These are phyloP conservation scores for Merodon equestris DNA, from an alignment of 2,888 invertebrate genomes.

Conservation along the genomic window DNA sequence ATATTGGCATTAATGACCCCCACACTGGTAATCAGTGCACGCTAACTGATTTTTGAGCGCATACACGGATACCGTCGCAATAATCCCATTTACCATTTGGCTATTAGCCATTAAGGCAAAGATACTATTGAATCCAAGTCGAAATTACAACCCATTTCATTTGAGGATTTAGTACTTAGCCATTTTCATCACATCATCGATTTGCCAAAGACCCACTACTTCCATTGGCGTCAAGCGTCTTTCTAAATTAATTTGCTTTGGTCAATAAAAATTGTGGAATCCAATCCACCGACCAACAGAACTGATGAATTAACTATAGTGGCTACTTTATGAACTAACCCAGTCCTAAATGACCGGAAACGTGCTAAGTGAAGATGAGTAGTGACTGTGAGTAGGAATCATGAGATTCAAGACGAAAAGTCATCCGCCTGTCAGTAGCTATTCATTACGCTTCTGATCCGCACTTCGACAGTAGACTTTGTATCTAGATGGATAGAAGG, in stretches of 20 bases:
- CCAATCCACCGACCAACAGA: not conserved
- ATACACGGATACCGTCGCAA: too few species aligned
- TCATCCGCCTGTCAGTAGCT: constrained; percentile 46
- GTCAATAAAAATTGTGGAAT: constrained; percentile 4
- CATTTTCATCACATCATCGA: constrained; percentile 4
- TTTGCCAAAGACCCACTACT: too few species aligned
- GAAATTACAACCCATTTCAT: constrained; percentile 33
- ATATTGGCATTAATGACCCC: too few species aligned
- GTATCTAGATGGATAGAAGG: constrained; percentile 28
- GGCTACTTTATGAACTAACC: constrained; percentile 20
- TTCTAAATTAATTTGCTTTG: constrained; percentile 24
- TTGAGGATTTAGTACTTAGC: constrained; percentile 12
- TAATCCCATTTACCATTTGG: too few species aligned
- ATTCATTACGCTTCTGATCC: constrained; percentile 34
- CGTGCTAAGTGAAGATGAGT: constrained; percentile 14
- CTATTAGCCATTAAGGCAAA: too few species aligned
- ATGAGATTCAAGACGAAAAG: constrained; percentile 30
- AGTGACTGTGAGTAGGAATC: constrained; percentile 18
- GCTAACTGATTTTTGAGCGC: too few species aligned
- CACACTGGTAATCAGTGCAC: too few species aligned
- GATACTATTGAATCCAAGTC: too few species aligned
- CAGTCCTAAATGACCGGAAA: constrained; percentile 38
- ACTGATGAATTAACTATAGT: too few species aligned
- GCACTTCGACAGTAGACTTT: not conserved
- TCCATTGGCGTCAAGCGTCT: constrained; percentile 26